Evolutionary conservation across 2,113 vertebrate genomes (phyloP).

Genomic region (Picathartes gymnocephalus): DNA sequence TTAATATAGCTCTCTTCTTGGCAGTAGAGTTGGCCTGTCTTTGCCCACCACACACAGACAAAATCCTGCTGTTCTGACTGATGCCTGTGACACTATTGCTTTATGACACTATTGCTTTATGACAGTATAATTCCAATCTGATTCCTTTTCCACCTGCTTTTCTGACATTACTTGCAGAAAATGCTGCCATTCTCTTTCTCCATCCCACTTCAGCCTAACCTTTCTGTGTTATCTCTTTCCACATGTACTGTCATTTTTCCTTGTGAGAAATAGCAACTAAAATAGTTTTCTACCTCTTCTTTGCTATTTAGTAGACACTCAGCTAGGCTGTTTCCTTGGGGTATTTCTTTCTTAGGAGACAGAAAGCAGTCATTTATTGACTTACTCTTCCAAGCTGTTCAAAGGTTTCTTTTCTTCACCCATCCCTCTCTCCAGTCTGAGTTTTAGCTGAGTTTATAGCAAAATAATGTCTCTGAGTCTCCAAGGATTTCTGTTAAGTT

Average conservation of each 20-base stretch:
- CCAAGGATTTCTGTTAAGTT: neutral
- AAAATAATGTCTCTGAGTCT: neutral
- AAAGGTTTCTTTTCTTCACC: neutral
- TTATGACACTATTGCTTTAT: neutral
- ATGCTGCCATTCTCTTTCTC: neutral
- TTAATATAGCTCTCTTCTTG: neutral
- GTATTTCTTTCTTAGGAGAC: neutral
- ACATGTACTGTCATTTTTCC: neutral
- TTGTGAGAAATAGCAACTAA: neutral
- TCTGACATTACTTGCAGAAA: neutral
- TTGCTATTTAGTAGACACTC: neutral
- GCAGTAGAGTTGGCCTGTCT: neutral
- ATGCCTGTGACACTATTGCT: fast-evolving
- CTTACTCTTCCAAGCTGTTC: neutral
- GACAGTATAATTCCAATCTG: neutral
- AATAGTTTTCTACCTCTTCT: neutral
- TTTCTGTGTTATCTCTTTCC: neutral
- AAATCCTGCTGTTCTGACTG: neutral
- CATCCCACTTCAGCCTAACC: neutral
- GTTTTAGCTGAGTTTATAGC: neutral
- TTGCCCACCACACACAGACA: neutral
- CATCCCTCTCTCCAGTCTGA: neutral
- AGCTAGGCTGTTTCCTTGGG: neutral
- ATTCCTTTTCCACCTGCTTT: neutral
- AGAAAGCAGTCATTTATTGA: neutral